phyloP scores from a whole-genome alignment of 64 coral and sea anemone species.

The Actinia tenebrosa region DNA sequence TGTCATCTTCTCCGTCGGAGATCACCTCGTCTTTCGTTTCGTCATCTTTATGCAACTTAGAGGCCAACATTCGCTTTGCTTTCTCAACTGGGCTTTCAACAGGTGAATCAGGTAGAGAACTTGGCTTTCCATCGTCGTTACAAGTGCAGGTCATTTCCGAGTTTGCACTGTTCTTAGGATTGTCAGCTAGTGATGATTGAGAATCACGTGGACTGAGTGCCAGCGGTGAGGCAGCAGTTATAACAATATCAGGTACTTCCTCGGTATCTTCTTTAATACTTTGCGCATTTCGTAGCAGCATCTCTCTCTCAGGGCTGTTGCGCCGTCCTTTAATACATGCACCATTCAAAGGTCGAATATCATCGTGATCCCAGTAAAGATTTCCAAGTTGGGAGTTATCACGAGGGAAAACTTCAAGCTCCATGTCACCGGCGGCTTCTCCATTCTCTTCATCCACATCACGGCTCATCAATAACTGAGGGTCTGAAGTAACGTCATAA shows the following conservation, averaged over 20 bases:
- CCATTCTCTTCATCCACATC: neutral
- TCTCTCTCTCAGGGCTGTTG: neutral
- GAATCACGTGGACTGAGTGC: slow-evolving; percentile 38
- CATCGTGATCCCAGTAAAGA: slow-evolving; percentile 11
- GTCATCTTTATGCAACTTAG: neutral
- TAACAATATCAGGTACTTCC: slow-evolving; percentile 40
- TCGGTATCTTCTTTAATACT: neutral
- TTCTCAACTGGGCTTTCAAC: neutral
- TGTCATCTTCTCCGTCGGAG: slow-evolving; percentile 40
- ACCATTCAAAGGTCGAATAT: slow-evolving; percentile 9
- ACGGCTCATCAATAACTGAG: neutral
- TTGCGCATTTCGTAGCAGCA: neutral
- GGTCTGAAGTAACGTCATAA: neutral
- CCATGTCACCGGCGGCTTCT: neutral
- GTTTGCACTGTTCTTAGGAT: neutral
- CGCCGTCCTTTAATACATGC: neutral
- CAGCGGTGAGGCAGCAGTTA: slow-evolving; percentile 52
- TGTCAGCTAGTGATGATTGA: neutral
- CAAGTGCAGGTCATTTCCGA: neutral
- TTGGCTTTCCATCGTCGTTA: neutral
- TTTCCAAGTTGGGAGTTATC: neutral
- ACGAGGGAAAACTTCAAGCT: neutral
- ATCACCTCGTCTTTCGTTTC: slow-evolving; percentile 33
- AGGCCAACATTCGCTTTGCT: slow-evolving; percentile 7
- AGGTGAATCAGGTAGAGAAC: neutral